Percentiles rank a stretch among this genome's conserved stretches.
Evolutionary conservation across 2,888 invertebrate genomes (phyloP).

Genomic region (Biston stratarius): DNA sequence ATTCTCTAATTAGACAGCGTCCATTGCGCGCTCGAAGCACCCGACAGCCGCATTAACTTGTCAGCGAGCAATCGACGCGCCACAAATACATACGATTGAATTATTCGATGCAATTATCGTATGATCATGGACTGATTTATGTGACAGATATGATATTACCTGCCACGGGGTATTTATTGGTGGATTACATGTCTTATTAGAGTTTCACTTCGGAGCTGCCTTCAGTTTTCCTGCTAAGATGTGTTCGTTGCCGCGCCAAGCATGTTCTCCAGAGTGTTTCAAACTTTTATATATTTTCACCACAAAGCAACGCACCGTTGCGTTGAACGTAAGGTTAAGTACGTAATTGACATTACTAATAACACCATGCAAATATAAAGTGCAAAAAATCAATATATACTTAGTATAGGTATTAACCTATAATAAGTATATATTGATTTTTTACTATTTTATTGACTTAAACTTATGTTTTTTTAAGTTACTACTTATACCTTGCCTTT

Average conservation of each 20-base stretch:
- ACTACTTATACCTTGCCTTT: no score
- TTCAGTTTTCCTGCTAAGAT: not conserved
- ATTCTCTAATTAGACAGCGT: constrained; percentile 55
- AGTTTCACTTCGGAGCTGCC: constrained; percentile 22
- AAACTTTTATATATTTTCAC: not conserved
- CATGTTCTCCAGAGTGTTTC: not conserved
- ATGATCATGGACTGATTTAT: constrained; percentile 36
- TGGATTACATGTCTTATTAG: constrained; percentile 30
- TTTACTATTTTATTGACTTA: no score
- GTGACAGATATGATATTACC: constrained; percentile 38
- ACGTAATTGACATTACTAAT: no score
- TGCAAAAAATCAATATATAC: no score
- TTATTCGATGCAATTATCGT: constrained; percentile 44
- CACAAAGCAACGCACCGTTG: not conserved
- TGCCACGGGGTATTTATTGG: constrained; percentile 33
- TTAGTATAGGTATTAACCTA: no score
- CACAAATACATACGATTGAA: constrained; percentile 39
- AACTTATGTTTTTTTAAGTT: no score
- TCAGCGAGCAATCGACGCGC: constrained; percentile 51
- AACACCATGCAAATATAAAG: no score
- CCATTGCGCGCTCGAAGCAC: constrained; percentile 48
- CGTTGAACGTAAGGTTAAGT: no score
- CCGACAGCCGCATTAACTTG: constrained; percentile 62
- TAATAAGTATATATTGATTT: no score
- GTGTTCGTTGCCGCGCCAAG: not conserved